Base-by-base conservation (phyloP, 1,140 invertebrate genomes). In the Heliconius eleuchia region DNA sequence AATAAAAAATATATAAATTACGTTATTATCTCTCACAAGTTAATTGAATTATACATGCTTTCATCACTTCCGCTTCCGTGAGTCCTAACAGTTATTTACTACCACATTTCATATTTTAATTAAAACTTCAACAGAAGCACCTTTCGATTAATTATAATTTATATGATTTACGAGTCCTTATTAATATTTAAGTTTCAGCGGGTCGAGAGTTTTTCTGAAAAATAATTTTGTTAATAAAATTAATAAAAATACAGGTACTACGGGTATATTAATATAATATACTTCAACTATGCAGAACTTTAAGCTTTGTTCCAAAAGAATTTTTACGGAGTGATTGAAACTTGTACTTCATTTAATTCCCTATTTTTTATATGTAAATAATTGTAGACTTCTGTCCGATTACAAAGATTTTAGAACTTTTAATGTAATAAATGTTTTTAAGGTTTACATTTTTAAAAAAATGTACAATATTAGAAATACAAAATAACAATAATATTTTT, bases 91-190 rank as follows among this genome's bases (percentile, higher is more conserved):
- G 60, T 3, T 30, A 66, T 66, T 66, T 66, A 30, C 60, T 66
- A 66, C 60, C 60, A 66, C 60, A 66, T 18, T 66, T 66, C 60
- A 18, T 30, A 66, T 66, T 66, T 66, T 66, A 66, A 66, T 66
- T 66, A 66, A 66, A 66, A 66, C 60, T 66, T 66, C 27, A 66
- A 66, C 60, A 66, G 13, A 66, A 30, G 30, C 60, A 66, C 60
- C 60, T 66, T 66, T 66, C 27, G 60, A 66, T 66, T 66, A 30
- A 66, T 66, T 66, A 66, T 66, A 66, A 66, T 66, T 30, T 66
- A 66, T 30, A 66, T 66, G 60, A 66, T 30, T 30, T 30, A 66
- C 60, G 27, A 66, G 60, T 66, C 27, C 60, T 66, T 30, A 66
- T 66, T 66, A 66, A 66, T 66, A 66, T 66, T 66, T 66, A 5